Evolutionary conservation across 2,888 invertebrate species (phyloP).

Genomic region (Hedya salicella): DNA sequence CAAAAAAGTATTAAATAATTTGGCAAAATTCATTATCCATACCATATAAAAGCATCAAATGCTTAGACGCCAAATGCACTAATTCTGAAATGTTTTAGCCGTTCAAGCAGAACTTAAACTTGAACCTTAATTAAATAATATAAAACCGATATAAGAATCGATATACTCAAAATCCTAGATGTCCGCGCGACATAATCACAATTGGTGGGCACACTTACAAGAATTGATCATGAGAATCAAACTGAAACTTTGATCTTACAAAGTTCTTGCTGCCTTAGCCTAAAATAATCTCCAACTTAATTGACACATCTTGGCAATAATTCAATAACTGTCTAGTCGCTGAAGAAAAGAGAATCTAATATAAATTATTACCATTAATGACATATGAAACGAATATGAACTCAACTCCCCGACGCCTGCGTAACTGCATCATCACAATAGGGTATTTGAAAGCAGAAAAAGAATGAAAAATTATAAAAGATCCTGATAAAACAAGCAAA

Average conservation of each 20-base stretch:
- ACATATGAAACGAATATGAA: conserved; percentile 59
- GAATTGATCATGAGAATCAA: not conserved
- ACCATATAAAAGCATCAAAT: no score
- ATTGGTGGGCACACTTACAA: conserved; percentile 71
- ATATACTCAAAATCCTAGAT: conserved; percentile 60
- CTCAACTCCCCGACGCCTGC: conserved; percentile 57
- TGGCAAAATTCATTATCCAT: no score
- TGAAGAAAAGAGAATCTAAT: conserved; percentile 3
- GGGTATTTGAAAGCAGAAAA: no score
- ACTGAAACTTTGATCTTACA: no score
- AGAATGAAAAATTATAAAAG: no score
- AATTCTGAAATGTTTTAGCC: not conserved
- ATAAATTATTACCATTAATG: conserved; percentile 54
- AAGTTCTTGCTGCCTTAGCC: no score
- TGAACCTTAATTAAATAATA: conserved; percentile 57
- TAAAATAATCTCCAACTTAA: no score
- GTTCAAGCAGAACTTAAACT: conserved; percentile 10
- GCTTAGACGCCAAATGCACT: no score
- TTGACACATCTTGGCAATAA: not conserved
- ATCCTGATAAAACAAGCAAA: no score
- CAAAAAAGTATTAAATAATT: no score
- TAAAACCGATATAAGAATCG: conserved; percentile 61
- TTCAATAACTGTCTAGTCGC: not conserved
- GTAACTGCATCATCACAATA: conserved; percentile 76
- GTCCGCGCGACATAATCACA: conserved; percentile 71